Evolutionary conservation across 2,888 invertebrate species (phyloP).

Genomic region (Conus canariensis): DNA sequence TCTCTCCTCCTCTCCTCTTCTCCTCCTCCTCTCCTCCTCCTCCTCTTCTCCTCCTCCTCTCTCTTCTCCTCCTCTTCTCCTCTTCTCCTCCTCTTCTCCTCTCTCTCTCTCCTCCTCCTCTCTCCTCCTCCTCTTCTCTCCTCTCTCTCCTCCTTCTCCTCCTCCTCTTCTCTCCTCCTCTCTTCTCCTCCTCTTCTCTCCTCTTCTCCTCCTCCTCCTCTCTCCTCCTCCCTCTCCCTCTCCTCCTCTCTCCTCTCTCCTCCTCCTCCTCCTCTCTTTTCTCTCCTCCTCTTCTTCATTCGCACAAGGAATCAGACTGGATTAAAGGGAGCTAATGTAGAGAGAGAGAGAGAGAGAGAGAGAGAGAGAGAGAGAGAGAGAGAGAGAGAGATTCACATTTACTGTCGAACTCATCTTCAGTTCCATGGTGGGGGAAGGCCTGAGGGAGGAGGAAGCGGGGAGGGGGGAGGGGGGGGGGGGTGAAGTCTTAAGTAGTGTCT

Average conservation of each 20-base stretch:
- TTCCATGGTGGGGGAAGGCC: too few relatives aligned
- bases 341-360: too few relatives aligned
- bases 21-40: background rate
- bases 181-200: background rate
- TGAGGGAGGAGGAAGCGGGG: too few relatives aligned
- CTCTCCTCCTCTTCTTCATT: background rate
- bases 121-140: background rate
- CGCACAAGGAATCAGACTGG: background rate
- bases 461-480: too few relatives aligned
- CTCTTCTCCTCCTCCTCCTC: background rate
- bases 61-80: background rate
- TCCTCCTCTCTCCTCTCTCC: background rate
- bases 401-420: too few relatives aligned
- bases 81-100: background rate
- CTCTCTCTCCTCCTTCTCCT: too few relatives aligned
- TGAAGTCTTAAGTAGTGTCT: too few relatives aligned
- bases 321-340: too few relatives aligned
- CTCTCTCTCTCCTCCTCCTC: background rate
- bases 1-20: background rate
- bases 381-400: too few relatives aligned
- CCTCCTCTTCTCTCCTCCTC: background rate
- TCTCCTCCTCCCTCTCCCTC: conserved; percentile 2
- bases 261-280: background rate
- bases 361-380: too few relatives aligned
- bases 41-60: background rate